Conservation (phyloP, 2,113 vertebrate genomes). For the Numenius arquata region DNA sequence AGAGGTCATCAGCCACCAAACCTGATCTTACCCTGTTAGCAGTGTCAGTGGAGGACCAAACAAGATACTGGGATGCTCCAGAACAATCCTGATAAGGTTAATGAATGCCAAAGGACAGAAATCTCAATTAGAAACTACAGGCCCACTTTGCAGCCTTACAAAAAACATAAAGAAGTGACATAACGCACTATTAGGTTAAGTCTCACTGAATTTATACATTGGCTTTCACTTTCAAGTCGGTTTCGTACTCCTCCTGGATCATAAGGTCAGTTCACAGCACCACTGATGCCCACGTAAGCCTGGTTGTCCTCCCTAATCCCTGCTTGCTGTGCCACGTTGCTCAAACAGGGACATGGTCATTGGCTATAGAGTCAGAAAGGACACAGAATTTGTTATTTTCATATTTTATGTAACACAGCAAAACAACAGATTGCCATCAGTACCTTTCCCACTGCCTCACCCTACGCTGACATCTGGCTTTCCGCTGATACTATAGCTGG, state of each 20-base stretch:
- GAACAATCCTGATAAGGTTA: background rate
- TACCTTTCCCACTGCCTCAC: background rate
- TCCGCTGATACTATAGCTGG: background rate
- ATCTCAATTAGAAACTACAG: background rate
- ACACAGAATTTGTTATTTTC: background rate
- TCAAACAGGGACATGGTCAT: rapidly evolving
- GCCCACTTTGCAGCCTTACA: background rate
- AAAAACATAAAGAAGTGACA: background rate
- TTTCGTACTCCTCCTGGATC: background rate
- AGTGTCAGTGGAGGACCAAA: background rate
- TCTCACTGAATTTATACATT: background rate
- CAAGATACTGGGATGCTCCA: background rate
- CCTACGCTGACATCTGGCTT: background rate
- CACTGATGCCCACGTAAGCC: background rate
- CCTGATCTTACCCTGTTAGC: background rate
- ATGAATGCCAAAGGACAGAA: background rate
- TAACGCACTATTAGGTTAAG: background rate
- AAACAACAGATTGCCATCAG: background rate
- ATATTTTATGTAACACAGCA: background rate
- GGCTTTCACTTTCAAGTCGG: background rate
- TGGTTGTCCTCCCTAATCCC: background rate
- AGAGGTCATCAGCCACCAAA: background rate
- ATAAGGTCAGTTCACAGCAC: background rate
- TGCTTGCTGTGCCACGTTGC: background rate
- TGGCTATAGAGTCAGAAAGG: background rate